phyloP scores from a whole-genome alignment of 2,888 invertebrate genomes.

The Catocala fraxini region DNA sequence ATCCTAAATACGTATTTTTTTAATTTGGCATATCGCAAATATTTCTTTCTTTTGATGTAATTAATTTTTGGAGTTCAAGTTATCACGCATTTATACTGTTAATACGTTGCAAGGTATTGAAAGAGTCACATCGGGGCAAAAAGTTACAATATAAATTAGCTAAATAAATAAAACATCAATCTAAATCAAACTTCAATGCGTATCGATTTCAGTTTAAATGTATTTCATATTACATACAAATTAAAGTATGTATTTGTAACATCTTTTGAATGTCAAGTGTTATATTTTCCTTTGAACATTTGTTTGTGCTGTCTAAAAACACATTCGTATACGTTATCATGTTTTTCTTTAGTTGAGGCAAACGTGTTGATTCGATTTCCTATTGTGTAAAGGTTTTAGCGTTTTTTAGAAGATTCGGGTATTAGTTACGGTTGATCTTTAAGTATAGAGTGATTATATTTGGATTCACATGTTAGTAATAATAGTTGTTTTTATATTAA shows the following conservation, averaged over 20 bases:
- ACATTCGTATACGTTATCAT: conserved; percentile 9
- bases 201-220: background rate
- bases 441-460: conserved; percentile 3
- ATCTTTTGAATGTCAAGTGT: conserved; percentile 7
- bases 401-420: conserved; percentile 16
- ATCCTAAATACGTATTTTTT: too few species aligned
- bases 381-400: conserved; percentile 10
- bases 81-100: too few species aligned
- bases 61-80: too few species aligned
- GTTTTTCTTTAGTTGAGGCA: conserved; percentile 18
- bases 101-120: too few species aligned
- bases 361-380: conserved; percentile 18
- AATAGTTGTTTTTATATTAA: too few species aligned
- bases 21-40: too few species aligned
- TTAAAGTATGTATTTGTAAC: conserved; percentile 15
- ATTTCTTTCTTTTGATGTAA: too few species aligned
- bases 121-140: too few species aligned
- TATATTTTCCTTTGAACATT: conserved; percentile 17
- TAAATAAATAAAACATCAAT: too few species aligned
- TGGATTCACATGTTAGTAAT: too few species aligned
- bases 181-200: background rate
- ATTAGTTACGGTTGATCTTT: conserved; percentile 24
- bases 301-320: conserved; percentile 13
- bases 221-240: background rate
- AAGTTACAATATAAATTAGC: too few species aligned